These are phyloP conservation scores for Darevskia mixta DNA, from an alignment of 2,797 vertebrate genomes.

Conservation along the genomic window DNA sequence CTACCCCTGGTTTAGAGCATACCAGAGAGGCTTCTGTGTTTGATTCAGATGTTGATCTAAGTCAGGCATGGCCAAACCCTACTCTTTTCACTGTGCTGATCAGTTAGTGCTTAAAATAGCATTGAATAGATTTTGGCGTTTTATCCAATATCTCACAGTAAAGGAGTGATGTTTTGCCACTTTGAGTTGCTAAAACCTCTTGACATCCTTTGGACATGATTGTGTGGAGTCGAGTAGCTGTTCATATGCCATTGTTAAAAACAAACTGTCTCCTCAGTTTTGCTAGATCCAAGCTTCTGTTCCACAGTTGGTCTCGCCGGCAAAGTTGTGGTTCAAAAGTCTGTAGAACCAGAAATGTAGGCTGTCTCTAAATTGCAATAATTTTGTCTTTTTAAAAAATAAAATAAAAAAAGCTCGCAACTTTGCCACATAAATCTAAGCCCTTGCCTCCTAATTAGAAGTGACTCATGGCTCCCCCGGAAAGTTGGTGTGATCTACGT, in stretches of 20 bases:
- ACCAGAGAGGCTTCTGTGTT: neutral
- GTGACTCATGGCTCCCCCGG: conserved; percentile 33
- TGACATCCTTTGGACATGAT: neutral
- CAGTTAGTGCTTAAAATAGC: neutral
- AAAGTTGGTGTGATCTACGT: conserved; percentile 40
- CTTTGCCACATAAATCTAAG: neutral
- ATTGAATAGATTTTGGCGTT: neutral
- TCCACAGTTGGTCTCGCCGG: neutral
- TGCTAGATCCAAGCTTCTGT: neutral
- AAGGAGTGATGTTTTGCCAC: neutral
- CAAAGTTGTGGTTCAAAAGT: neutral
- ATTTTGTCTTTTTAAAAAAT: neutral
- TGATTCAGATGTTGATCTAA: neutral
- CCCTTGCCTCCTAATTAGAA: neutral
- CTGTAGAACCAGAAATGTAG: neutral
- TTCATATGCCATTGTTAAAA: neutral
- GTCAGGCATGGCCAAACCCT: neutral
- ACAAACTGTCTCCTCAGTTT: neutral
- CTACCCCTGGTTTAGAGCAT: neutral
- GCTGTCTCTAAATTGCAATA: neutral
- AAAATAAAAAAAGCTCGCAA: neutral
- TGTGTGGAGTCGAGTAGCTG: neutral
- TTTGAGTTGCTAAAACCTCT: neutral
- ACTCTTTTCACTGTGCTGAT: neutral
- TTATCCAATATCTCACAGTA: neutral